Evolutionary conservation across 2,113 vertebrate genomes (phyloP).

Genomic region (Myodes glareolus): DNA sequence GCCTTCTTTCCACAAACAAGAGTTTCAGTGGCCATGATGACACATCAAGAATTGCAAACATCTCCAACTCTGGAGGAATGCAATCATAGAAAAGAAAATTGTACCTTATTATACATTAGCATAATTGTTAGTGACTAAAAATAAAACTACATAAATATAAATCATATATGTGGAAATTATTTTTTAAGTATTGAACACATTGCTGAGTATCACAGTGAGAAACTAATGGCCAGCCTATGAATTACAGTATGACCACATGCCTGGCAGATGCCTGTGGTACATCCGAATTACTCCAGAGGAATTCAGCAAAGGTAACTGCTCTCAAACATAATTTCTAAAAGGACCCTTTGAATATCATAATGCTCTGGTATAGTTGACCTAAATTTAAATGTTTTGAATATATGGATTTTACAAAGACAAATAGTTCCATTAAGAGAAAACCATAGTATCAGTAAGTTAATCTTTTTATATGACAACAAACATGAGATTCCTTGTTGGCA

Average conservation of each 20-base stretch:
- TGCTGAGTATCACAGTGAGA: not conserved
- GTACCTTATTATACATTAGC: not conserved
- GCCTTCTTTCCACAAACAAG: not conserved
- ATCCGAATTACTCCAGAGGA: not conserved
- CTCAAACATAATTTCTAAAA: not conserved
- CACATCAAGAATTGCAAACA: not conserved
- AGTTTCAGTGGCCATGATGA: not conserved
- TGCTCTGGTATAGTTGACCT: not conserved
- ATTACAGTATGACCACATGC: not conserved
- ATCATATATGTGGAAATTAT: not conserved
- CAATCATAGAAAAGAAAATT: not conserved
- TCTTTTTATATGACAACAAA: not conserved
- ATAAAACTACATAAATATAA: not conserved
- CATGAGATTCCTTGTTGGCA: conserved; percentile 1
- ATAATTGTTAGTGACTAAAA: not conserved
- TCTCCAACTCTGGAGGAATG: conserved; percentile 10
- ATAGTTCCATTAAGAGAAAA: not conserved
- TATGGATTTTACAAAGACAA: conserved; percentile 1
- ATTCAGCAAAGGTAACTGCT: not conserved
- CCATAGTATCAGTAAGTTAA: not conserved
- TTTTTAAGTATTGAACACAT: not conserved
- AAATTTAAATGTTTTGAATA: conserved; percentile 37
- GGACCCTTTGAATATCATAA: not conserved
- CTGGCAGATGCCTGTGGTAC: not conserved
- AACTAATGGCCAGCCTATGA: not conserved